Conservation (phyloP, 2,113 vertebrate genomes). For the Hemiscyllium ocellatum region DNA sequence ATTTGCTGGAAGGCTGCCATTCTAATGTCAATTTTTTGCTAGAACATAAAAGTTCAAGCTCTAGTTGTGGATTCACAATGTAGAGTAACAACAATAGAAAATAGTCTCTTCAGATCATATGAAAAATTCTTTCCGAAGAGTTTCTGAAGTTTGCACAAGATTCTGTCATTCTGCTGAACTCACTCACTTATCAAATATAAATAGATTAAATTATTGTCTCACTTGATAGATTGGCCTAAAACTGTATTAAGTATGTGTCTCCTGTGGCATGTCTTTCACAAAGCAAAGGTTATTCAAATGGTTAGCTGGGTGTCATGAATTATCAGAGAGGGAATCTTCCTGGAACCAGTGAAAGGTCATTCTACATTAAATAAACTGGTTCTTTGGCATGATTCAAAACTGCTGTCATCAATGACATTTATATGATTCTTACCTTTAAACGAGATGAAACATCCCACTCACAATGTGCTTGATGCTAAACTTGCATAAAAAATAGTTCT, state of each 20-base stretch:
- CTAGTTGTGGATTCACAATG: not conserved
- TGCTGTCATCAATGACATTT: not conserved
- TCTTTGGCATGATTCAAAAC: conserved; percentile 4
- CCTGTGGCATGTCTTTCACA: not conserved
- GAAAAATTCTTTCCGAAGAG: not conserved
- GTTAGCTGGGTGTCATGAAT: not conserved
- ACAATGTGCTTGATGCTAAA: not conserved
- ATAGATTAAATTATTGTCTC: not conserved
- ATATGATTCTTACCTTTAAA: not conserved
- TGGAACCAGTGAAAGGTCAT: not conserved
- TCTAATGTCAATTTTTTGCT: not conserved
- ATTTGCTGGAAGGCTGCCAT: not conserved
- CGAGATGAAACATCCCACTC: not conserved
- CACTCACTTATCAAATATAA: not conserved
- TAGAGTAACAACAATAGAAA: not conserved
- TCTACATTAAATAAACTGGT: not conserved
- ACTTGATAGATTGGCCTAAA: not conserved
- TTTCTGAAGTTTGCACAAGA: not conserved
- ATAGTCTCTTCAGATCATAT: not conserved
- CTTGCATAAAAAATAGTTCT: not conserved
- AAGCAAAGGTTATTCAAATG: not conserved
- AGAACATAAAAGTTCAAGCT: not conserved
- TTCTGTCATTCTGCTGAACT: not conserved
- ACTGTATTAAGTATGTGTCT: not conserved
- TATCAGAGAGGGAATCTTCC: not conserved